phyloP scores from a whole-genome alignment of 2,888 invertebrate genomes.

The Eupithecia subfuscata region DNA sequence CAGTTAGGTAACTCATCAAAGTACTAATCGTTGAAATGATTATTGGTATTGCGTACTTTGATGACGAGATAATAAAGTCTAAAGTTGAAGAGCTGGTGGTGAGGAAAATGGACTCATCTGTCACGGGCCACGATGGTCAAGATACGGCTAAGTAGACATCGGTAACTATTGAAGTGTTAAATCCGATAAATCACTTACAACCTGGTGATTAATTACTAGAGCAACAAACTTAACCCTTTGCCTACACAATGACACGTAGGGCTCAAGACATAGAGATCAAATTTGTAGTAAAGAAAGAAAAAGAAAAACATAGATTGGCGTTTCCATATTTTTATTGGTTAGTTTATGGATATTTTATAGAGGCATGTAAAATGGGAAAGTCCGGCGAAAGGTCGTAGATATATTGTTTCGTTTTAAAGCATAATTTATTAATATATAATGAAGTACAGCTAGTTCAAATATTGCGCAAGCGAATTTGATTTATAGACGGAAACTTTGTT shows the following conservation, averaged over 20 bases:
- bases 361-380: slow-evolving; percentile 68
- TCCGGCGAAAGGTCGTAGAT: slow-evolving; percentile 65
- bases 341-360: slow-evolving; percentile 63
- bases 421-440: slow-evolving; percentile 55
- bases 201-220: slow-evolving; percentile 65
- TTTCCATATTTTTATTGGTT: slow-evolving; percentile 57
- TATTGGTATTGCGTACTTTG: slow-evolving; percentile 23
- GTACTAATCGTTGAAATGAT: slow-evolving; percentile 18
- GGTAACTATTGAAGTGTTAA: slow-evolving; percentile 66
- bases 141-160: slow-evolving; percentile 57
- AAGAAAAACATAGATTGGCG: slow-evolving; percentile 41
- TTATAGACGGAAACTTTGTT: slow-evolving; percentile 42
- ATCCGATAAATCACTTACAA: slow-evolving; percentile 66
- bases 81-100: slow-evolving; percentile 10
- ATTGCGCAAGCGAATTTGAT: slow-evolving; percentile 41
- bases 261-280: slow-evolving; percentile 43
- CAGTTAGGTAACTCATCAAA: slow-evolving; percentile 36
- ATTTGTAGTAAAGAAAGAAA: slow-evolving; percentile 41
- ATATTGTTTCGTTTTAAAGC: slow-evolving; percentile 56
- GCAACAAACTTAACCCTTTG: slow-evolving; percentile 42
- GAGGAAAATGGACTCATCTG: slow-evolving; percentile 30
- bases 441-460: slow-evolving; percentile 45
- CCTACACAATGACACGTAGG: slow-evolving; percentile 35
- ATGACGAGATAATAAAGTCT: slow-evolving; percentile 11
- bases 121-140: slow-evolving; percentile 39